Percentiles rank a stretch among this genome's conserved stretches.
phyloP scores from a whole-genome alignment of 2,797 vertebrate genomes.

The Lagorchestes hirsutus region DNA sequence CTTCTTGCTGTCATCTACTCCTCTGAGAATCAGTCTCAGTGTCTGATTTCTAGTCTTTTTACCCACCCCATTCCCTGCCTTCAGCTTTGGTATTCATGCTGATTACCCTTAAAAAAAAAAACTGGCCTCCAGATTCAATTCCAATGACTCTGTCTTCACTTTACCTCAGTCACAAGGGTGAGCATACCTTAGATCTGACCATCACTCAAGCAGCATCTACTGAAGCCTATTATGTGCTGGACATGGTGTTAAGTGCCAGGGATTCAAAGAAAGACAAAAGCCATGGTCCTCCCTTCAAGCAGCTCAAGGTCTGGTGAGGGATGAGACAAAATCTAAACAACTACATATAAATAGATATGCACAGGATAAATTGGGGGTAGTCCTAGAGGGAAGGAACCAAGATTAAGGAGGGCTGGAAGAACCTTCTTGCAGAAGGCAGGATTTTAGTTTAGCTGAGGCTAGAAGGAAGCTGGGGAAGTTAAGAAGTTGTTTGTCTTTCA shows the following conservation, averaged over 20 bases:
- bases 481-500: background rate
- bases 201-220: background rate
- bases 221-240: background rate
- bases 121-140: background rate
- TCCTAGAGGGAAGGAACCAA: background rate
- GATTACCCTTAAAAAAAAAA: background rate
- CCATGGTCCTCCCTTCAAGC: background rate
- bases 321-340: background rate
- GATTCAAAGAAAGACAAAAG: background rate
- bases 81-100: background rate
- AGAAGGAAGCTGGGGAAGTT: background rate
- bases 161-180: background rate
- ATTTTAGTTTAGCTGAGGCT: background rate
- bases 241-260: background rate
- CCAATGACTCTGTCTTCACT: background rate
- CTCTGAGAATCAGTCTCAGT: background rate
- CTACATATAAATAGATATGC: background rate
- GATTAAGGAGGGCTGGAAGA: background rate
- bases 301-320: background rate
- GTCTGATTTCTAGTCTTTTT: background rate
- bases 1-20: background rate
- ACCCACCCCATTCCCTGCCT: background rate
- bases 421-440: background rate
- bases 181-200: too few relatives aligned
- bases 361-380: too few relatives aligned